Base-by-base conservation (phyloP, 2,888 invertebrate species). In the Drosophila incognita region DNA sequence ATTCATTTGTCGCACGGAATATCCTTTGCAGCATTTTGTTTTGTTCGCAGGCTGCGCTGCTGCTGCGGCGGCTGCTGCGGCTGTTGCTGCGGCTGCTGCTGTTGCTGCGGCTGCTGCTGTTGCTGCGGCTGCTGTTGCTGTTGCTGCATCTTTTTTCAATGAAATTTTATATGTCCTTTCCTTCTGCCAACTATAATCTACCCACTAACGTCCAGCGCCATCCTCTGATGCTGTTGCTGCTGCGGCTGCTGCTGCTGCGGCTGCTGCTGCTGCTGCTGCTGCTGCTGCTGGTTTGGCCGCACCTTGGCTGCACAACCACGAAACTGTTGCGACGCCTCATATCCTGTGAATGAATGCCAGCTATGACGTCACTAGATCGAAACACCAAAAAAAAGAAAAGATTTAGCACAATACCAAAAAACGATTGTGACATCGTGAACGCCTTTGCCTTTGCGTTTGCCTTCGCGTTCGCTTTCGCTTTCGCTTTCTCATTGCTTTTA, bases 271-370 rank as follows among this genome's bases (percentile, higher is more conserved):
- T 5, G 35, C 8, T 24, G 46, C 4, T 46, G 27, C 27, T 15
- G 57, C 42, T 11, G 21, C 29, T 42, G 48, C 13, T 27, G 64
- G 46, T 15, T 46, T 46, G 46, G 21, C 58, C 52, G 67, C 76
- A 67, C 77, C 67, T 77, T 66, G 69, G 64, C 69, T 69, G 65
- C 36, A 38, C 35, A 36, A 42, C 31, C 29, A 59, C 7, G 24
- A 48, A 63, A 33, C 46, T 42, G 15, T 35, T 29, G 27, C 49
- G 65, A 59, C 46, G 79, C 36, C 76, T 59, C 70, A 81, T 78
- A 89, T 90, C 87, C 90, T 91, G 92, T 92, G 92, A 92, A 92
- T 92, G 91, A 92, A 92, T 92, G 91, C 89, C 91, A 90, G 83
- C 81, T 69, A 82, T 91, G 92, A 92, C 92, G 92, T 92, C 92